Conservation (phyloP, 2,888 invertebrate species). For the Idaea biselata region DNA sequence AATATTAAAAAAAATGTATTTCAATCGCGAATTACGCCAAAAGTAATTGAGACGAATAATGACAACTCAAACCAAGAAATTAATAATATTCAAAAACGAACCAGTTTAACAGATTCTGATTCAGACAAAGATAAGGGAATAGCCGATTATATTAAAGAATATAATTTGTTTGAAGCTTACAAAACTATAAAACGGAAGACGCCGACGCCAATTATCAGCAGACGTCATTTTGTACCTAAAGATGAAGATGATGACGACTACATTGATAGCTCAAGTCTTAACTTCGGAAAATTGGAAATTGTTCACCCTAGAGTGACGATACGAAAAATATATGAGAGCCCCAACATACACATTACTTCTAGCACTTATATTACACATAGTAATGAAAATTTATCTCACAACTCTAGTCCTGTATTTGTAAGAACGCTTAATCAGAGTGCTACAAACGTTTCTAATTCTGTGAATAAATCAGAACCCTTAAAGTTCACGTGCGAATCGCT, state of each 20-base stretch:
- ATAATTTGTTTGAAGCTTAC: constrained; percentile 30
- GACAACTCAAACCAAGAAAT: not conserved
- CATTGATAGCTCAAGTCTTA: constrained; percentile 14
- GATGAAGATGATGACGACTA: constrained; percentile 15
- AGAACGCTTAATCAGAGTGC: not conserved
- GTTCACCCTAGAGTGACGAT: constrained; percentile 28
- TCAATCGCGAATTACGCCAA: not conserved
- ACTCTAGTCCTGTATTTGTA: constrained; percentile 7
- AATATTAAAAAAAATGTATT: constrained; percentile 9
- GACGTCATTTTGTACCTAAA: constrained; percentile 6
- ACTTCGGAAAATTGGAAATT: constrained; percentile 21
- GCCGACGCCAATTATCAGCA: constrained; percentile 20
- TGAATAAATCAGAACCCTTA: constrained; percentile 11
- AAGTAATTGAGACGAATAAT: not conserved
- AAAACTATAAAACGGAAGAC: constrained; percentile 29
- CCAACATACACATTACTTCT: constrained; percentile 25
- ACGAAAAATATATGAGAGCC: constrained; percentile 29
- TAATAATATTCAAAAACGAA: not conserved
- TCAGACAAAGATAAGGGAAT: constrained; percentile 21
- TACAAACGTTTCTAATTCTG: constrained; percentile 6
- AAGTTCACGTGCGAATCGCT: constrained; percentile 18
- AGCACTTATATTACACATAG: constrained; percentile 26
- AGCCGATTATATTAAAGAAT: constrained; percentile 30
- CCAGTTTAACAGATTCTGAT: constrained; percentile 8
- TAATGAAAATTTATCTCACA: constrained; percentile 19